Percentiles rank a stretch among this genome's conserved stretches.
Evolutionary conservation across 2,888 invertebrate species (phyloP).

Genomic region (Agrilus biguttatus): DNA sequence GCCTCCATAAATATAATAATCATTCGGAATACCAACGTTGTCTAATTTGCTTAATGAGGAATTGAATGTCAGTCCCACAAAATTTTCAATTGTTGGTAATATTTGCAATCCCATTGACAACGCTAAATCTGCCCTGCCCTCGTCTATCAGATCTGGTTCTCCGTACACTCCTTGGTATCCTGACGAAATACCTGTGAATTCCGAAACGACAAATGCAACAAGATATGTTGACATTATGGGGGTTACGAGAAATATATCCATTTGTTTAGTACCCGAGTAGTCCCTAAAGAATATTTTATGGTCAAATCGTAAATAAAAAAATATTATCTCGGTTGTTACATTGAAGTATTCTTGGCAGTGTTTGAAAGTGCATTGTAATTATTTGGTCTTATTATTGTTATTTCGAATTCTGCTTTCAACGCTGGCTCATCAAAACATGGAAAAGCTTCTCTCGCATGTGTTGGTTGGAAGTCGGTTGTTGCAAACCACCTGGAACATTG

Average conservation of each 20-base stretch:
- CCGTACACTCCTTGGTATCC: too few relatives aligned
- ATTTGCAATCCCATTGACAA: slow-evolving; percentile 30
- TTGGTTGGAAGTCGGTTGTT: slow-evolving; percentile 9
- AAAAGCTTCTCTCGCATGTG: slow-evolving; percentile 51
- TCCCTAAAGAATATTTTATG: neutral
- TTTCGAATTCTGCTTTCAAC: slow-evolving; percentile 22
- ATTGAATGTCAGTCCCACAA: slow-evolving; percentile 39
- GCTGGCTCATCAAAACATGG: slow-evolving; percentile 57
- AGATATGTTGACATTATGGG: slow-evolving; percentile 65
- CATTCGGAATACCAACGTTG: slow-evolving; percentile 66
- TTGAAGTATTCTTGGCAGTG: too few relatives aligned
- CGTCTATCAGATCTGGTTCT: slow-evolving; percentile 7
- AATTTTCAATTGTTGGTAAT: slow-evolving; percentile 35
- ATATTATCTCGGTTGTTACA: too few relatives aligned
- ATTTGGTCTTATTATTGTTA: slow-evolving; percentile 22
- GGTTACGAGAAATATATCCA: slow-evolving; percentile 21
- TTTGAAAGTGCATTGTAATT: neutral
- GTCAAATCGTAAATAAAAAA: too few relatives aligned
- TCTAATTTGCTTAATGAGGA: slow-evolving; percentile 46
- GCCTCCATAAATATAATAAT: slow-evolving; percentile 53
- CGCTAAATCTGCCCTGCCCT: slow-evolving; percentile 27
- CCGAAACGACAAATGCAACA: slow-evolving; percentile 64
- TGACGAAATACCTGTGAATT: slow-evolving; percentile 33
- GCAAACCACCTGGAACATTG: too few relatives aligned
- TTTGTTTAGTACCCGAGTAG: neutral